Percentiles rank a stretch among this genome's conserved stretches.
Evolutionary conservation across 2,113 vertebrate genomes (phyloP).

Genomic region (Sapajus apella): DNA sequence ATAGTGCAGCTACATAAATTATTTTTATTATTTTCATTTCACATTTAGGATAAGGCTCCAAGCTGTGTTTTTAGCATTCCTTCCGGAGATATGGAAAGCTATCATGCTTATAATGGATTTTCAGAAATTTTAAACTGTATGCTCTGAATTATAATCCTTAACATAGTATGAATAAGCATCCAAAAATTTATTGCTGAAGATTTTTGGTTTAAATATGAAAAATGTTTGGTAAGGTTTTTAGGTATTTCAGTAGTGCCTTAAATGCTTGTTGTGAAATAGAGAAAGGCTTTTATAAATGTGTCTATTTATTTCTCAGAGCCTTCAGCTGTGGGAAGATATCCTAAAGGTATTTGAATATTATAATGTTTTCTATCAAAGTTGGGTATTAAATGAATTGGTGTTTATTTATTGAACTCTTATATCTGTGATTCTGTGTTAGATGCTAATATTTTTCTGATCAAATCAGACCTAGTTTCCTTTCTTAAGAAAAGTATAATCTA

Average conservation of each 20-base stretch:
- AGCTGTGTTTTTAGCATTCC: not conserved
- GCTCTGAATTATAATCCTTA: slow-evolving; percentile 37
- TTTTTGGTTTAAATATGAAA: slow-evolving; percentile 49
- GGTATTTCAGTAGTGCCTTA: not conserved
- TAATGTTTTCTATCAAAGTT: slow-evolving; percentile 10
- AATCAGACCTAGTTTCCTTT: not conserved
- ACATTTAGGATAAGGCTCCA: not conserved
- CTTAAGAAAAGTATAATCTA: slow-evolving; percentile 15
- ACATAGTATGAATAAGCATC: not conserved
- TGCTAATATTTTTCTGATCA: not conserved
- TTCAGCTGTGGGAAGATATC: not conserved
- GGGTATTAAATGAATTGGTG: not conserved
- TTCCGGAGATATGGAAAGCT: not conserved
- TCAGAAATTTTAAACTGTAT: not conserved
- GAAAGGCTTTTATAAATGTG: not conserved
- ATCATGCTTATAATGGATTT: not conserved
- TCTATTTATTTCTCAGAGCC: slow-evolving; percentile 18
- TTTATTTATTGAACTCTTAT: slow-evolving; percentile 23
- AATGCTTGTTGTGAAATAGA: not conserved
- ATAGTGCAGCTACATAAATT: not conserved
- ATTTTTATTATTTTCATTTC: slow-evolving; percentile 49
- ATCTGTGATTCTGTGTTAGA: not conserved
- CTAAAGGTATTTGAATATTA: slow-evolving; percentile 37
- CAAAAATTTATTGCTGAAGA: slow-evolving; percentile 1
- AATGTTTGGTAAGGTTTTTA: not conserved